Evolutionary conservation across 1,140 invertebrate species (phyloP), one percentile per base, ranked within the genome.

Genomic region (Drosophila biarmipes): DNA sequence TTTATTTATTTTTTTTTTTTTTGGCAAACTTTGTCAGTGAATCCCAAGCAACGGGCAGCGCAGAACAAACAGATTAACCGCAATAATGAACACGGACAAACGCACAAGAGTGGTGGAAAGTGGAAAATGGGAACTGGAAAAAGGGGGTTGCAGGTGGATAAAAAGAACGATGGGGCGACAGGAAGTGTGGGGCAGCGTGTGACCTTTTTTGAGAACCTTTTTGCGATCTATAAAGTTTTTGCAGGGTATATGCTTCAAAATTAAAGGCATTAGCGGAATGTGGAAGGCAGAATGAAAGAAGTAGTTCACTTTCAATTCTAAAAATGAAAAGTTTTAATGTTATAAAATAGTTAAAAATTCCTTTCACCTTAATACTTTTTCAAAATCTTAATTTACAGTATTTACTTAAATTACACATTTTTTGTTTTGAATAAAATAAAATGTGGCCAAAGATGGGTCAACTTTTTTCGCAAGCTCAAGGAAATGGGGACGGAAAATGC

Each of bases 51-150:
- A 62, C 34, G 31, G 46, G 38, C 54, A 38, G 55, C 48, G 62
- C 73, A 61, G 78, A 80, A 77, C 82, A 86, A 86, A 86, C 81
- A 86, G 84, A 86, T 86, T 86, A 86, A 86, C 81, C 81, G 81
- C 81, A 74, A 85, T 86, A 86, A 86, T 86, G 82, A 86, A 86
- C 81, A 81, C 63, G 81, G 78, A 80, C 81, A 86, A 81, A 77
- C 62, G 78, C 62, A 58, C 24, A 14, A 6, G 34, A 37, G 42
- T 14, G 49, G 17, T 34, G 62, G 17, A 11, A n/a, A 35, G 43
- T 17, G 57, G 58, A 31, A 49, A 48, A 48, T 11, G 35, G 62
- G 46, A 34, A 35, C 29, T 19, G 42, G 57, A 8, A 40, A 17
- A 40, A 0, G 38, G 43, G 54, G 27, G 27, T 31, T 34, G 15